Percentiles rank a stretch among this genome's conserved stretches.
Conservation (phyloP, 1,140 invertebrate species). For the Leptinotarsa texana region DNA sequence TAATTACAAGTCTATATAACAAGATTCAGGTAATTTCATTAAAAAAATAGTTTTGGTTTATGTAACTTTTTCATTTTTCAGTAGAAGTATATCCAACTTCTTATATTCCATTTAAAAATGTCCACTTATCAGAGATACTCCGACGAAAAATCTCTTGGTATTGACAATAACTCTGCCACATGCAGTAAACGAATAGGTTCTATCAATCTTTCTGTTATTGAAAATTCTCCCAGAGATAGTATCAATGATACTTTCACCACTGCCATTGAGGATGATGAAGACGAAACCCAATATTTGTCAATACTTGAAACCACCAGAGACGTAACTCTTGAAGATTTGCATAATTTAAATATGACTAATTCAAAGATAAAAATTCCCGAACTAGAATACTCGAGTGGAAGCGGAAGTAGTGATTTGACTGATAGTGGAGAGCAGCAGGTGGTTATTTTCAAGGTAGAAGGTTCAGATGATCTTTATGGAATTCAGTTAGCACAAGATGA, state of each 20-base stretch:
- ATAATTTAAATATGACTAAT: constrained; percentile 36
- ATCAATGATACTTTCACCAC: constrained; percentile 45
- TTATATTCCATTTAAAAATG: too few species aligned
- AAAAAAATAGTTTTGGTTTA: too few species aligned
- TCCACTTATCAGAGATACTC: too few species aligned
- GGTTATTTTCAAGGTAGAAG: constrained; percentile 46
- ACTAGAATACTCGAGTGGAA: neutral
- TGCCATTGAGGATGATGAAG: constrained; percentile 40
- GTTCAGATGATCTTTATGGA: constrained; percentile 49
- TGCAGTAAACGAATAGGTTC: neutral
- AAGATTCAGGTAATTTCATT: too few species aligned
- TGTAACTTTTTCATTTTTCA: too few species aligned
- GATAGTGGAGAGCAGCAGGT: constrained; percentile 34
- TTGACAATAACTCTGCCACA: too few species aligned
- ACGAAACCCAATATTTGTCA: constrained; percentile 48
- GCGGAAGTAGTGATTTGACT: neutral
- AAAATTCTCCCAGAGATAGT: constrained; percentile 31
- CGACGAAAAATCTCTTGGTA: too few species aligned
- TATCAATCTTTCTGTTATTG: neutral
- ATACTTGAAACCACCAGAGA: constrained; percentile 42
- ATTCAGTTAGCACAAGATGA: constrained; percentile 48
- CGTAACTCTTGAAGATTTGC: constrained; percentile 42
- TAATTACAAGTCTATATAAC: too few species aligned
- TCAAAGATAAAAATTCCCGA: constrained; percentile 15
- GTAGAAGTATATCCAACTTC: too few species aligned